A percentile compares a stretch with the other conserved stretches of the same genome.
Conservation (phyloP, 2,888 invertebrate species). For the Beris morrisii region DNA sequence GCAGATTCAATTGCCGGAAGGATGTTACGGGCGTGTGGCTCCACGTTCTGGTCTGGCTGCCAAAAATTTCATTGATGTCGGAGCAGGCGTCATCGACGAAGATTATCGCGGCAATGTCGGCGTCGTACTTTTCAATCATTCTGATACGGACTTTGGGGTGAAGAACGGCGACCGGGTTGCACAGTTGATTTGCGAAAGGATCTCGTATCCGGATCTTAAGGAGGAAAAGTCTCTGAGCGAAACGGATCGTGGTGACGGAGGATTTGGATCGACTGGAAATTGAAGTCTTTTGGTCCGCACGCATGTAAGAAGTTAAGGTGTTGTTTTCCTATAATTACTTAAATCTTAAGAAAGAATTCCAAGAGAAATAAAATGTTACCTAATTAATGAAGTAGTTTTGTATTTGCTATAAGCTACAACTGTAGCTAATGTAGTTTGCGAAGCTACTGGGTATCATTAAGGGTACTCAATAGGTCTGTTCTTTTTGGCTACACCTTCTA, state of each 20-base stretch:
- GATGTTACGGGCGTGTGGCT: conserved; percentile 92
- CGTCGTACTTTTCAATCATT: conserved; percentile 92
- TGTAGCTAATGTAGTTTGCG: no score
- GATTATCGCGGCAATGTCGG: conserved; percentile 96
- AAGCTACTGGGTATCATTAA: no score
- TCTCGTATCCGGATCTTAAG: conserved; percentile 79
- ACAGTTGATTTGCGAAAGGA: conserved; percentile 93
- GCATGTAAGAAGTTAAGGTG: no score
- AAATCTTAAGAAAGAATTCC: no score
- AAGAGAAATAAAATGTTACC: no score
- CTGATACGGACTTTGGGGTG: conserved; percentile 76
- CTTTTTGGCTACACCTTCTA: no score
- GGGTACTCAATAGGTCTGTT: no score
- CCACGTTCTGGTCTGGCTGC: conserved; percentile 93
- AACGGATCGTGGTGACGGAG: conserved; percentile 82
- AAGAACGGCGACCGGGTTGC: conserved; percentile 93
- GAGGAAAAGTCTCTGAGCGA: conserved; percentile 76
- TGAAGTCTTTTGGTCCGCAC: neutral
- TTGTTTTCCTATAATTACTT: no score
- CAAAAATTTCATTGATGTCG: conserved; percentile 96
- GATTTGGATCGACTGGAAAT: conserved; percentile 93
- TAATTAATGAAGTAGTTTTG: no score
- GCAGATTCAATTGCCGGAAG: conserved; percentile 86
- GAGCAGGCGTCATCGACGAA: conserved; percentile 94
- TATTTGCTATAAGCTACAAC: no score